These are phyloP conservation scores for Ursus arctos DNA, from an alignment of 2,113 vertebrate genomes.

Conservation along the genomic window DNA sequence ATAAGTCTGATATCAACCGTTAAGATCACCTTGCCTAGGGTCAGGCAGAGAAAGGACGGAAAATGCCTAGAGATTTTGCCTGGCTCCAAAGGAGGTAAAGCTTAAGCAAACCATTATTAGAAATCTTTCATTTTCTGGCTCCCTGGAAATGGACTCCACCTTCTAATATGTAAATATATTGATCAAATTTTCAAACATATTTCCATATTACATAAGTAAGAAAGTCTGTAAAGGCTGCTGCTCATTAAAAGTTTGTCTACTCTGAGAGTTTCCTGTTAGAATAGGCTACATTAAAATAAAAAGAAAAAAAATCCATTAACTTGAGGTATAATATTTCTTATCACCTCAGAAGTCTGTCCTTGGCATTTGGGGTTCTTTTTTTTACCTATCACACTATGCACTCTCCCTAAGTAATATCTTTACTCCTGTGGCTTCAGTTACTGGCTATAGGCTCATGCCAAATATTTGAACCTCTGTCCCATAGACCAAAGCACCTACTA, in stretches of 20 bases:
- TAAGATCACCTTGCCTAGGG: not conserved
- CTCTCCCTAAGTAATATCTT: not conserved
- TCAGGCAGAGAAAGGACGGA: not conserved
- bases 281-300: not conserved
- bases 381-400: not conserved
- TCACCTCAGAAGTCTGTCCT: not conserved
- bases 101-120: not conserved
- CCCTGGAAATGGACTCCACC: not conserved
- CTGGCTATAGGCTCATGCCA: not conserved
- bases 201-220: not conserved
- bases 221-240: not conserved
- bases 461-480: not conserved
- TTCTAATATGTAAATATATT: not conserved
- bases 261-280: not conserved
- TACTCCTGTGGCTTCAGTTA: not conserved
- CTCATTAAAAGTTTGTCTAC: not conserved
- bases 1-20: not conserved
- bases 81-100: not conserved
- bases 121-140: not conserved
- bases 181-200: not conserved
- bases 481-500: not conserved
- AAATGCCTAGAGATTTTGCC: not conserved
- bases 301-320: not conserved
- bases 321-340: not conserved
- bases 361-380: not conserved